Evolutionary conservation across 2,113 vertebrate genomes (phyloP).

Genomic region (Labeo rohita): DNA sequence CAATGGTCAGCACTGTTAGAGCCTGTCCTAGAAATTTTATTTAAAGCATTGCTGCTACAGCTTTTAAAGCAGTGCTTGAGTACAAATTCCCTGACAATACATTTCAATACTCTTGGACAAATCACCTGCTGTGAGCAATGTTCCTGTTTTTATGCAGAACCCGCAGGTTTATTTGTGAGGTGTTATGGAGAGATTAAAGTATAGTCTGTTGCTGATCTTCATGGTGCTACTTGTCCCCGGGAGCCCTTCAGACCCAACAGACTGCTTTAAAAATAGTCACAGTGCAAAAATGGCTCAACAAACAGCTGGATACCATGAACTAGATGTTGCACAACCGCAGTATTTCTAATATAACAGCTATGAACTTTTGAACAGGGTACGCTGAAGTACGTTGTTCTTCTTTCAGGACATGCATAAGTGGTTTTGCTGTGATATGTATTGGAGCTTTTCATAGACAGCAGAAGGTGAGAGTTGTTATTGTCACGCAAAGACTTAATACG

Average conservation of each 20-base stretch:
- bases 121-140: neutral
- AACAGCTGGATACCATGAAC: slow-evolving; percentile 23
- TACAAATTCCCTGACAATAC: neutral
- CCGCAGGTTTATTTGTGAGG: neutral
- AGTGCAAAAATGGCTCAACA: slow-evolving; percentile 9
- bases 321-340: slow-evolving; percentile 16
- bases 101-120: neutral
- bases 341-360: neutral
- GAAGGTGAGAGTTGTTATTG: neutral
- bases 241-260: neutral
- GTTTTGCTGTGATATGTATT: neutral
- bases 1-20: neutral
- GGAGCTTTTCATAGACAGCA: neutral
- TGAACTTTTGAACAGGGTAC: neutral
- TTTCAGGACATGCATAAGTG: neutral
- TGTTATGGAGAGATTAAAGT: neutral
- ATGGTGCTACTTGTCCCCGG: neutral
- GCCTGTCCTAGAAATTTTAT: neutral
- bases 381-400: neutral
- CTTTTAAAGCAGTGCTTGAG: neutral
- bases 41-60: neutral
- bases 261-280: neutral
- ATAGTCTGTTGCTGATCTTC: neutral
- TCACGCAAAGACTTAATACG: neutral
- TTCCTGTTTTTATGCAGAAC: neutral